phyloP scores from a whole-genome alignment of 2,797 vertebrate species.

The Mus caroli region DNA sequence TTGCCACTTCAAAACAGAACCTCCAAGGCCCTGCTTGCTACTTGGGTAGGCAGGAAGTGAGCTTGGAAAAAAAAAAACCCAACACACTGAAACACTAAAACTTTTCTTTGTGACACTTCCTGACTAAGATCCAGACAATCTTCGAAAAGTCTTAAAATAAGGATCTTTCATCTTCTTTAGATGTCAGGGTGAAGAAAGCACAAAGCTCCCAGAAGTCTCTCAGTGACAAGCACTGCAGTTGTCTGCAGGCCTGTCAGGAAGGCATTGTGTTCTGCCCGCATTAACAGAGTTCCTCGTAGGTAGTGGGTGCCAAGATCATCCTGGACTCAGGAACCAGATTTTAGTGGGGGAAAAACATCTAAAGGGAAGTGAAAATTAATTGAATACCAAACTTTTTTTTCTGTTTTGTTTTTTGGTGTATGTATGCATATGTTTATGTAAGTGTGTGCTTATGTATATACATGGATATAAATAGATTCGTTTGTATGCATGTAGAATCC shows the following conservation, averaged over 20 bases:
- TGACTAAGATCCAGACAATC: not conserved
- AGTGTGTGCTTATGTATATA: not conserved
- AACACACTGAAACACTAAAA: conserved; percentile 4
- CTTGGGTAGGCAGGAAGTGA: conserved; percentile 37
- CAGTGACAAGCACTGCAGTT: not conserved
- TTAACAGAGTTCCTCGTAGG: not conserved
- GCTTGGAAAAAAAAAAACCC: conserved; percentile 31
- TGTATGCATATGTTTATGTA: not conserved
- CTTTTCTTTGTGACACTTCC: not conserved
- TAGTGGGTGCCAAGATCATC: not conserved
- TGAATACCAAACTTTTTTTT: not conserved
- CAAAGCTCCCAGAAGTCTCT: conserved; percentile 40
- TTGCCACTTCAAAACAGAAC: conserved; percentile 45
- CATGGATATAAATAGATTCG: no score
- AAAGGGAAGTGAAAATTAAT: not conserved
- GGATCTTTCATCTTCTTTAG: not conserved
- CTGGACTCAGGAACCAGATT: not conserved
- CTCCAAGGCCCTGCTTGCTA: conserved; percentile 13
- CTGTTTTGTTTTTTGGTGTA: not conserved
- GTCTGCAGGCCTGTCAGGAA: not conserved
- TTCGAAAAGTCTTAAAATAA: not conserved
- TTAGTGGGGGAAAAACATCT: not conserved
- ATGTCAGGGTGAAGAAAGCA: conserved; percentile 7
- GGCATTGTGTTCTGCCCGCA: not conserved
- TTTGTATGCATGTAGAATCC: not conserved